Evolutionary conservation across 2,113 vertebrate species (phyloP), one percentile per base, ranked within the genome.

Genomic region (Orycteropus afer): DNA sequence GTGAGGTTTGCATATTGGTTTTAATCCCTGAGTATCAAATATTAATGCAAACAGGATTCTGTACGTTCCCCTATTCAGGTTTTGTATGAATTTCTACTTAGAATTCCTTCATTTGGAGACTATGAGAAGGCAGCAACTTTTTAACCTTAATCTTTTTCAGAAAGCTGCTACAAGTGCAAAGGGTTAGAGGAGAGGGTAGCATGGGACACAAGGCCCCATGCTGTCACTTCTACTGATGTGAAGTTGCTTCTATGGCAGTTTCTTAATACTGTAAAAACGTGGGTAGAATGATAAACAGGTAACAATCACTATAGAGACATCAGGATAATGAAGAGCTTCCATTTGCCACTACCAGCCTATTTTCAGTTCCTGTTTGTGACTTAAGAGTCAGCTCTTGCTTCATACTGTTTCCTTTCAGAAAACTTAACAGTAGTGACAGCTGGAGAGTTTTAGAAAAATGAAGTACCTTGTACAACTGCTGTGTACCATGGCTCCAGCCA

Each of bases 1-100:
- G 10, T 0, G 53, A 85, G 40, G 18, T 97, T 97, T 97, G 96
- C 96, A 95, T 95, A 71, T 67, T 91, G 86, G 69, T 87, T 91
- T 92, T 89, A 61, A 55, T 10, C 59, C 85, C 57, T 55, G 37
- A 82, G 45, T 55, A 86, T 49, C 32, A 49, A 47, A 47, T 25
- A 22, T 37, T 90, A 85, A 63, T 85, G 82, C 61, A 79, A 79
- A 85, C 59, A 79, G 25, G 25, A 49, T 85, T 63, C 25, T 65
- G 17, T 45, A 45, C 37, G 63, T 92, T 73, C 22, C 51, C 32
- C 34, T 34, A 34, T 63, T 74, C 27, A 18, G 57, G 14, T 67
- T 82, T 81, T 51, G 6, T 37, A 1, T 80, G 14, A 18, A 6
- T 45, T 67, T 59, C 42, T 71, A 25, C 20, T 74, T 42, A 10